These are phyloP conservation scores for Pseudopipra pipra DNA, from an alignment of 2,113 vertebrate species.

Conservation along the genomic window DNA sequence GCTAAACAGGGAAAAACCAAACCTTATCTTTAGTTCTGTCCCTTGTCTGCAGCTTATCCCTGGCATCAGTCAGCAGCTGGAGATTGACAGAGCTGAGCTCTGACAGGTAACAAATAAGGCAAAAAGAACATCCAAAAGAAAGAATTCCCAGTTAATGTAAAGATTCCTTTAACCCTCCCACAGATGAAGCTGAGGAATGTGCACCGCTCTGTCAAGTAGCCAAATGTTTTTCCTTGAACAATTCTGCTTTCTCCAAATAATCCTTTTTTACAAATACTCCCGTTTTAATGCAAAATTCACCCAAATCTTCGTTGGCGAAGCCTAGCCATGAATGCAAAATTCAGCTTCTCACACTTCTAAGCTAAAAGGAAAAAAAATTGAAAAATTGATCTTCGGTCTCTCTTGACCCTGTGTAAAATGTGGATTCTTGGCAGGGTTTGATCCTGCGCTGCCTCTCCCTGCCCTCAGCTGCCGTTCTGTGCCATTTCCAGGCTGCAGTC, in stretches of 20 bases:
- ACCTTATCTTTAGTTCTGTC: conserved; percentile 1
- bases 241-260: background rate
- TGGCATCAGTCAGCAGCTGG: conserved; percentile 17
- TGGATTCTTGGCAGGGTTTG: background rate
- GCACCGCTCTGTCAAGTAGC: background rate
- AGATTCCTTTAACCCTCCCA: background rate
- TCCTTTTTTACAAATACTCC: background rate
- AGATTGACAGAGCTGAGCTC: background rate
- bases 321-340: background rate
- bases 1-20: background rate
- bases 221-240: background rate
- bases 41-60: conserved; percentile 36
- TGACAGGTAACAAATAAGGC: background rate
- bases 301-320: no score
- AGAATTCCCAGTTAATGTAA: background rate
- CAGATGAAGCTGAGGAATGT: background rate
- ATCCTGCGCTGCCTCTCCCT: background rate
- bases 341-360: background rate
- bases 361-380: background rate
- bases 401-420: background rate
- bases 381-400: background rate
- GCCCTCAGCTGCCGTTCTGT: background rate
- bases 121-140: background rate
- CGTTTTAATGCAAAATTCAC: background rate
- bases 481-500: background rate